Evolutionary conservation across 2,797 vertebrate species (phyloP).

Genomic region (Cetoscarus ocellatus): DNA sequence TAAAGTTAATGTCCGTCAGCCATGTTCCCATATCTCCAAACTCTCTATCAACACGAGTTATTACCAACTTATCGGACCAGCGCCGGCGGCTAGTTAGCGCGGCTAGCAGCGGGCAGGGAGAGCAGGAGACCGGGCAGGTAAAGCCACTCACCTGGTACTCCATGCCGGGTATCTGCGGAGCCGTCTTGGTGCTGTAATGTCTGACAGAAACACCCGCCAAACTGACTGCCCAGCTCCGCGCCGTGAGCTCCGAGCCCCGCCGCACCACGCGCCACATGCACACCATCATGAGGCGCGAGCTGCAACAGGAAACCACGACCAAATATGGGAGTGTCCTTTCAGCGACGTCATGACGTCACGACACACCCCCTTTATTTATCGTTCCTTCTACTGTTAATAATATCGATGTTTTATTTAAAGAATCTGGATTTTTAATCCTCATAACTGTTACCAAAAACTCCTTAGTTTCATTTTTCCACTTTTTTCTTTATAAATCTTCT

Average conservation of each 20-base stretch:
- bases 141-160: conserved; percentile 81
- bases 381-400: too few species aligned
- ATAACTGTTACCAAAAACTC: too few species aligned
- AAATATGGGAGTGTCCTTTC: conserved; percentile 61
- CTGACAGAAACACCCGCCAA: conserved; percentile 33
- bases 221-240: conserved; percentile 18
- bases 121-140: fast-evolving
- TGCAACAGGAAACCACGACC: conserved; percentile 60
- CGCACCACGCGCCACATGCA: conserved; percentile 57
- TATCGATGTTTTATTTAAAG: too few species aligned
- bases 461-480: too few species aligned
- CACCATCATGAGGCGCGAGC: conserved; percentile 60
- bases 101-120: conserved; percentile 14
- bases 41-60: neutral
- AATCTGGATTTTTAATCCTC: too few species aligned
- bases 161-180: conserved; percentile 76
- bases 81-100: conserved; percentile 38
- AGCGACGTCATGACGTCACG: neutral
- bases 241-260: conserved; percentile 42
- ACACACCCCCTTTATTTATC: conserved; percentile 4
- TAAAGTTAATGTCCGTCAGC: neutral
- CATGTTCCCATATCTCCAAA: conserved; percentile 23
- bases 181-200: conserved; percentile 74
- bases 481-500: too few species aligned
- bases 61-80: conserved; percentile 20